Evolutionary conservation across 2,888 invertebrate genomes (phyloP).

Genomic region (Dasypolia templi): DNA sequence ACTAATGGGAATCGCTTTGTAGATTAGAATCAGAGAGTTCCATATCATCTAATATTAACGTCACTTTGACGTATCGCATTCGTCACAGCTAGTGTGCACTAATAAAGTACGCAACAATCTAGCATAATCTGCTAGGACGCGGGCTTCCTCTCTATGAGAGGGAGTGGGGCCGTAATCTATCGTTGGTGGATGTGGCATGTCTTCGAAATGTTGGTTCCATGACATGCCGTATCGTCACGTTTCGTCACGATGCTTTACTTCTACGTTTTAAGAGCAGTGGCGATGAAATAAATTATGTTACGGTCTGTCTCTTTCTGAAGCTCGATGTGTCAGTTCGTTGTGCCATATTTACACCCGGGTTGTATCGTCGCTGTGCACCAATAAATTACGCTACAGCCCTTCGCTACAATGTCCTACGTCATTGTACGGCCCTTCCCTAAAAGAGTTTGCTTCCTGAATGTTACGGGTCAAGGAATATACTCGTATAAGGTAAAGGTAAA

Average conservation of each 20-base stretch:
- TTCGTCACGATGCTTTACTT: background rate
- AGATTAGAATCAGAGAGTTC: conserved; percentile 8
- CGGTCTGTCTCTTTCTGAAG: background rate
- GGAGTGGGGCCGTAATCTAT: background rate
- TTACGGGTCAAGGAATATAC: conserved; percentile 46
- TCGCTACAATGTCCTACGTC: conserved; percentile 23
- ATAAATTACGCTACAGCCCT: conserved; percentile 32
- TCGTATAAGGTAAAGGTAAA: conserved; percentile 43
- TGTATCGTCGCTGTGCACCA: conserved; percentile 8
- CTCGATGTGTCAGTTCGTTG: background rate
- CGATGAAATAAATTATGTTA: background rate
- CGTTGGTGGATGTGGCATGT: background rate
- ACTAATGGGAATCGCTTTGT: conserved; percentile 9
- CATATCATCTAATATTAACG: conserved; percentile 3
- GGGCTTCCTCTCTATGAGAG: background rate
- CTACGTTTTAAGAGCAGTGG: background rate
- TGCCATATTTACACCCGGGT: conserved; percentile 11
- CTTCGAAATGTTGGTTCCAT: no score
- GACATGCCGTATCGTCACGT: no score
- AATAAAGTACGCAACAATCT: background rate
- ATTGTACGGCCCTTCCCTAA: conserved; percentile 29
- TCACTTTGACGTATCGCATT: background rate
- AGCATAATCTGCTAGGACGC: background rate
- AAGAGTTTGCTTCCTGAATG: conserved; percentile 52
- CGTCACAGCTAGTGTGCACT: background rate